Evolutionary conservation across 1,140 invertebrate species (phyloP).

Genomic region (Mercenaria mercenaria): DNA sequence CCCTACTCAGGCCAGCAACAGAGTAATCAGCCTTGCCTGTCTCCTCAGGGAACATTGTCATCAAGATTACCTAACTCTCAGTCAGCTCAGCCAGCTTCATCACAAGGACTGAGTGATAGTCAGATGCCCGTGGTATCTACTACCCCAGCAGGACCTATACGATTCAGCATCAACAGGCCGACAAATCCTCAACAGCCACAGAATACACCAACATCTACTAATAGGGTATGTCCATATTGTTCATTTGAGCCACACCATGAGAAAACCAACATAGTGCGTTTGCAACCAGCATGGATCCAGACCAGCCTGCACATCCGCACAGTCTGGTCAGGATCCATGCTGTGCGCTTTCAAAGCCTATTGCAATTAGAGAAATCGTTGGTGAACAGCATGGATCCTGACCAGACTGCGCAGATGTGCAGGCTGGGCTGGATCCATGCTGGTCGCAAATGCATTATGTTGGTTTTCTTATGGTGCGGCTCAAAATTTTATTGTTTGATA

Average conservation of each 20-base stretch:
- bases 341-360: no score
- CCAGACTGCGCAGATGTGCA: no score
- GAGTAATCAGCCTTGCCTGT: neutral
- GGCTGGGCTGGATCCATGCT: no score
- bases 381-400: no score
- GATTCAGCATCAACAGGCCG: slow-evolving; percentile 68
- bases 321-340: no score
- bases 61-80: neutral
- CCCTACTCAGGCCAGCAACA: neutral
- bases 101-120: neutral
- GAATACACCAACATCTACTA: neutral
- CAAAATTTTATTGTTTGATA: no score
- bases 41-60: neutral
- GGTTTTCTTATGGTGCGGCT: no score
- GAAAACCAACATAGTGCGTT: no score
- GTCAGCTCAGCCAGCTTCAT: neutral
- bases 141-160: slow-evolving; percentile 68
- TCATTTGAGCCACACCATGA: no score
- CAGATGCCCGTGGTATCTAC: neutral
- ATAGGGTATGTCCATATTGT: slow-evolving; percentile 16
- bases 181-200: slow-evolving; percentile 46
- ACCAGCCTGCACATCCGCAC: neutral
- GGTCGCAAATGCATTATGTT: no score
- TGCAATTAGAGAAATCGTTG: no score
- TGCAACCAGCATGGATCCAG: no score